Conservation (phyloP, 2,797 vertebrate genomes). For the Gobionotothen gibberifrons region DNA sequence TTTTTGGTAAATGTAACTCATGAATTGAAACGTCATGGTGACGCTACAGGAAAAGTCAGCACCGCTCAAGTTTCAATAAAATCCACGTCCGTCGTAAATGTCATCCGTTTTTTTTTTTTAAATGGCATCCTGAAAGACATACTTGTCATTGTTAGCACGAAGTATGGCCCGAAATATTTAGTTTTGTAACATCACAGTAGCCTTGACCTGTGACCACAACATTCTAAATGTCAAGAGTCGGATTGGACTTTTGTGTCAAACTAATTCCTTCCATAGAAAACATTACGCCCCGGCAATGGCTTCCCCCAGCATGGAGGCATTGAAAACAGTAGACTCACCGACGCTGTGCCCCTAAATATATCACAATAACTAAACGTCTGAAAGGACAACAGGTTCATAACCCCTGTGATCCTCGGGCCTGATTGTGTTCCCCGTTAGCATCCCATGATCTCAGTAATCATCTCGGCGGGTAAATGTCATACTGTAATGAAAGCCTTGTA, state of each 20-base stretch:
- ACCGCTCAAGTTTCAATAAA: no score
- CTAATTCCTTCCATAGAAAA: no score
- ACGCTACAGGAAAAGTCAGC: no score
- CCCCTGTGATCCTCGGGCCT: background rate
- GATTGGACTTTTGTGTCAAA: no score
- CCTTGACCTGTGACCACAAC: background rate
- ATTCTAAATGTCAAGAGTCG: no score
- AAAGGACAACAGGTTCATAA: background rate
- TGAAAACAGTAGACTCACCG: no score
- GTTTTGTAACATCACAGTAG: background rate
- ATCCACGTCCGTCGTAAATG: no score
- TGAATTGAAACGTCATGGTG: no score
- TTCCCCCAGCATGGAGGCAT: no score
- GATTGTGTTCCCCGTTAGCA: background rate
- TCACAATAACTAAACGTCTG: background rate
- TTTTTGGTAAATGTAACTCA: no score
- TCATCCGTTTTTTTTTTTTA: no score
- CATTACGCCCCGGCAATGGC: no score
- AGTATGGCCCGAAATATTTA: background rate
- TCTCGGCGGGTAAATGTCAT: conserved; percentile 11
- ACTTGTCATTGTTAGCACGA: background rate
- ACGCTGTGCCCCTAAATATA: background rate
- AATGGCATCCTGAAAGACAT: background rate
- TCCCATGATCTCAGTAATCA: background rate
- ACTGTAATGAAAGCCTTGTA: conserved; percentile 1